Evolutionary conservation across 2,797 vertebrate species (phyloP).

Genomic region (Diplodus puntazzo): DNA sequence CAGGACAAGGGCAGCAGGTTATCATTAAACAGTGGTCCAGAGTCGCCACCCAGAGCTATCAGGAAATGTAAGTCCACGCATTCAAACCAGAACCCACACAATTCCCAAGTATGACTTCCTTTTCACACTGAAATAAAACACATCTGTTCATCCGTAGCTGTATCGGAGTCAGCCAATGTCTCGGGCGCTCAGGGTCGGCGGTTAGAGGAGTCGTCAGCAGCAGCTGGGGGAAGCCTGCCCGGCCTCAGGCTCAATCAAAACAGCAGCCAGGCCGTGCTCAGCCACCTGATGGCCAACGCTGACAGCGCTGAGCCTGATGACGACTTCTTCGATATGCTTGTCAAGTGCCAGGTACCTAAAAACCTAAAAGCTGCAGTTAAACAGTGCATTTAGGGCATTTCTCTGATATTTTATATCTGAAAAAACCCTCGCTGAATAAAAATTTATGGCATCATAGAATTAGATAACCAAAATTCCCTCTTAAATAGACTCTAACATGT

Average conservation of each 20-base stretch:
- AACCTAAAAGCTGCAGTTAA: not conserved
- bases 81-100: not conserved
- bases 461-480: no score
- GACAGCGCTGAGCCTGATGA: constrained; percentile 90
- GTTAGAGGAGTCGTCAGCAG: constrained; percentile 89
- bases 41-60: constrained; percentile 82
- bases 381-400: not conserved
- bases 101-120: not conserved
- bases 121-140: not conserved
- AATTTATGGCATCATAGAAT: no score
- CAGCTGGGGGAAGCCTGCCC: constrained; percentile 84
- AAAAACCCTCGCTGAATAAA: no score
- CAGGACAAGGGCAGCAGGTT: constrained; percentile 84
- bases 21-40: constrained; percentile 67
- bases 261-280: constrained; percentile 83
- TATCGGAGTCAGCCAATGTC: constrained; percentile 84
- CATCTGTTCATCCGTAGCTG: constrained; percentile 77
- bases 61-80: constrained; percentile 87
- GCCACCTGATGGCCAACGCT: constrained; percentile 86
- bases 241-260: constrained; percentile 88
- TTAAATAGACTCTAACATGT: no score
- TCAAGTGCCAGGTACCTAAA: constrained; percentile 93
- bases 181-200: constrained; percentile 88
- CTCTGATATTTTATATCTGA: no score
- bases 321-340: constrained; percentile 94